Evolutionary conservation across 1,140 invertebrate species (phyloP).

Genomic region (Trichonephila clavata): DNA sequence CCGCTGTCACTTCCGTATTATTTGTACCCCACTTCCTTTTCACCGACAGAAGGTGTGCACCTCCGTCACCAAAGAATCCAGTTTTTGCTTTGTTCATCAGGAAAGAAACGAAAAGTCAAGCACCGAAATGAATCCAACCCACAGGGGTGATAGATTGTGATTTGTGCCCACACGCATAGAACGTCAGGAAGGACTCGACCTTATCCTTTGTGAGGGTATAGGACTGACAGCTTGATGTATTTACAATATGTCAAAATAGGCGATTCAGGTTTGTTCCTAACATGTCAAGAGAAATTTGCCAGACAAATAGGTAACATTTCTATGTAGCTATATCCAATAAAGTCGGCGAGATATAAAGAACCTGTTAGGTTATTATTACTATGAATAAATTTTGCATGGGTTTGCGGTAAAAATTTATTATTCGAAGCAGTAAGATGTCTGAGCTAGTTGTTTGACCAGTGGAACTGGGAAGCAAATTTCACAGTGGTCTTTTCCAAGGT

Average conservation of each 20-base stretch:
- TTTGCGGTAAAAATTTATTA: not conserved
- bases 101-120: not conserved
- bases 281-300: not conserved
- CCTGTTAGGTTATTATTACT: too few species aligned
- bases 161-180: conserved; percentile 14
- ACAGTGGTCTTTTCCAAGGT: too few species aligned
- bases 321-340: too few species aligned
- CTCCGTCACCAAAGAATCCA: not conserved
- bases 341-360: too few species aligned
- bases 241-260: not conserved
- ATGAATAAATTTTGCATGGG: not conserved
- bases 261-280: not conserved
- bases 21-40: not conserved
- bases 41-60: not conserved
- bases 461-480: too few species aligned
- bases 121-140: not conserved
- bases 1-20: not conserved
- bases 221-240: not conserved
- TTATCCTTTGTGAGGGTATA: not conserved
- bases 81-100: conserved; percentile 19
- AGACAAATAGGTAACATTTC: not conserved
- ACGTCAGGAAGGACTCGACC: not conserved
- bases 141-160: not conserved
- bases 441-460: too few species aligned
- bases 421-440: too few species aligned